Conservation (phyloP, 2,888 invertebrate genomes). For the Corbicula japonica region DNA sequence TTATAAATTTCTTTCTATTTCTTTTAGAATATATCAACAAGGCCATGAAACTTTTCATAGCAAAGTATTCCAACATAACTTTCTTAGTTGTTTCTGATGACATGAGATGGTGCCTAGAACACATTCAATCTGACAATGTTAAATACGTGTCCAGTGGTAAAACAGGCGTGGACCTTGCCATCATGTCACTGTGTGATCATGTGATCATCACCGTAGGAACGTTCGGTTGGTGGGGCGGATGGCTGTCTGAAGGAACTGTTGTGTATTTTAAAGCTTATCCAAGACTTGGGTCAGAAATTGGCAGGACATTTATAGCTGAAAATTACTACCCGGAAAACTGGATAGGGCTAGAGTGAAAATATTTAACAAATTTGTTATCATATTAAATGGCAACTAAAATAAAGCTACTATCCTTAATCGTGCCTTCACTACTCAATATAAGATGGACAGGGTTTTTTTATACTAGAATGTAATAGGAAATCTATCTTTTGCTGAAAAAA, state of each 20-base stretch:
- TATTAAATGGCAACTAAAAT: too few species aligned
- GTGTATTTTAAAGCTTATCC: constrained; percentile 47
- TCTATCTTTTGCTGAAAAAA: too few species aligned
- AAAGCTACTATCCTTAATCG: too few species aligned
- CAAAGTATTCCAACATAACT: constrained; percentile 21
- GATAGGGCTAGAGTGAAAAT: constrained; percentile 36
- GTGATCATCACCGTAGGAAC: constrained; percentile 54
- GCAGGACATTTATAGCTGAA: constrained; percentile 16
- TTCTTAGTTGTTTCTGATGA: constrained; percentile 58
- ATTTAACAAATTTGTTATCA: too few species aligned
- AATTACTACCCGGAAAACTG: constrained; percentile 46
- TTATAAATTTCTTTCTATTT: too few species aligned
- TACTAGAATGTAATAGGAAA: too few species aligned
- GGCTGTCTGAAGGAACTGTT: constrained; percentile 49
- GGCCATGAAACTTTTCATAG: constrained; percentile 37
- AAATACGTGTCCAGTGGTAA: constrained; percentile 25
- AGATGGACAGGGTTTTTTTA: too few species aligned
- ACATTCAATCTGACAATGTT: constrained; percentile 39
- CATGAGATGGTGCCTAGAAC: constrained; percentile 49
- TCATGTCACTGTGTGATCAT: constrained; percentile 48
- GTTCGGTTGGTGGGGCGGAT: constrained; percentile 63
- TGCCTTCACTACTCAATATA: too few species aligned
- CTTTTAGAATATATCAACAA: constrained; percentile 40
- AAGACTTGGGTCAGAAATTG: constrained; percentile 40
- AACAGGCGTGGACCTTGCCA: constrained; percentile 38